Conservation (phyloP, 1,140 invertebrate genomes). For the Diorhabda carinulata region DNA sequence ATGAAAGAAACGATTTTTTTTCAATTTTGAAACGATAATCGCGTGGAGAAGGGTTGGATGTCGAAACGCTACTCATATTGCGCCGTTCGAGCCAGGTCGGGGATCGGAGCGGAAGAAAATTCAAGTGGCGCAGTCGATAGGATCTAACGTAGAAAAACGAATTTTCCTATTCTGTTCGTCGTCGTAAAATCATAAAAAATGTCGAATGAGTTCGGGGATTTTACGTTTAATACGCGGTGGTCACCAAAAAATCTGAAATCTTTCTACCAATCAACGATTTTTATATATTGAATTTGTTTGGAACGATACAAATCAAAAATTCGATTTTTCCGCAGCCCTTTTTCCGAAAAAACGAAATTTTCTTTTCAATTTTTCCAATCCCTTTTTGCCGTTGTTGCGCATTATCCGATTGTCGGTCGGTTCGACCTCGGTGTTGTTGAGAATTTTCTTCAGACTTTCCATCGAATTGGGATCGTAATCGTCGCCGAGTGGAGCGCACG, state of each 20-base stretch:
- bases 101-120: no score
- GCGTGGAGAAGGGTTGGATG: not conserved
- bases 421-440: not conserved
- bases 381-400: not conserved
- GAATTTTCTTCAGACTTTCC: not conserved
- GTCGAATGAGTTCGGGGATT: no score
- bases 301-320: not conserved
- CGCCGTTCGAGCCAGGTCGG: no score
- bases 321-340: not conserved
- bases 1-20: not conserved
- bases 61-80: no score
- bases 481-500: not conserved
- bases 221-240: no score
- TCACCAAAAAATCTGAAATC: no score
- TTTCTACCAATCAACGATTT: not conserved
- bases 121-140: no score
- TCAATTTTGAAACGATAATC: not conserved
- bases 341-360: not conserved
- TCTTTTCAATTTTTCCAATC: not conserved
- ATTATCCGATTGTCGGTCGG: not conserved
- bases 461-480: slow-evolving; percentile 7
- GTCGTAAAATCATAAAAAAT: no score
- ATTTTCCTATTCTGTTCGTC: no score
- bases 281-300: not conserved
- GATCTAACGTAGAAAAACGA: no score